Evolutionary conservation across 2,888 invertebrate genomes (phyloP), one percentile per base, ranked within the genome.

Genomic region (Himalopsyche kuldschensis): DNA sequence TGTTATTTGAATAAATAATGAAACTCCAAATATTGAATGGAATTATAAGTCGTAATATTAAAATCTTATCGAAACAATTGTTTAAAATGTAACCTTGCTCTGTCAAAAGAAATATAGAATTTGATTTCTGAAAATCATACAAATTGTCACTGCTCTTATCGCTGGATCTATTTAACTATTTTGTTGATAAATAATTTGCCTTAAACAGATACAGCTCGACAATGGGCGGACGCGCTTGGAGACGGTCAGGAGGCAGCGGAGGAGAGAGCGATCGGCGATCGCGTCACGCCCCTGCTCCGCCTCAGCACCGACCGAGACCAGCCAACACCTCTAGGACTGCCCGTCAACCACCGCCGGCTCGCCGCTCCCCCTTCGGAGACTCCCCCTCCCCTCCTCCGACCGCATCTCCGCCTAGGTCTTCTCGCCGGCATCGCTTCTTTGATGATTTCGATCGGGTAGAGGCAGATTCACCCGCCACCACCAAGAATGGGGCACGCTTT

Each of bases 161-260:
- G 4, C 6, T 27, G n/a, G 76, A 76, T 8, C 11, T 1, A 15
- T 31, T 77, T 30, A 10, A 77, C 31, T 77, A 15, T 30, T 30
- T 30, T 6, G 24, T 17, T 76, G 63, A 63, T 35, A 35, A 8
- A 35, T 8, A 1, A 41, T 41, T 11, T 41, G 11, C 15, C 15
- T 11, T 24, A 46, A 79, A 0, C 81, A 90, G 91, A 85, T 91
- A 91, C 87, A 91, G 90, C 11, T 88, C 90, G 1, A 91, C 91
- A 0, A 87, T 91, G 4, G 89, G 90, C 55, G 91, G 91, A 90
- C 88, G 90, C 82, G 85, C 88, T 75, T 89, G n/a, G 88, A 87
- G 84, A 89, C 88, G 41, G 89, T 90, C 31, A 89, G 92, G 91
- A 30, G 92, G 91, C 78, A 93, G 93, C 88, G 88, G 88, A 8